Conservation (phyloP, 2,797 vertebrate genomes). For the Muscicapa comitata region DNA sequence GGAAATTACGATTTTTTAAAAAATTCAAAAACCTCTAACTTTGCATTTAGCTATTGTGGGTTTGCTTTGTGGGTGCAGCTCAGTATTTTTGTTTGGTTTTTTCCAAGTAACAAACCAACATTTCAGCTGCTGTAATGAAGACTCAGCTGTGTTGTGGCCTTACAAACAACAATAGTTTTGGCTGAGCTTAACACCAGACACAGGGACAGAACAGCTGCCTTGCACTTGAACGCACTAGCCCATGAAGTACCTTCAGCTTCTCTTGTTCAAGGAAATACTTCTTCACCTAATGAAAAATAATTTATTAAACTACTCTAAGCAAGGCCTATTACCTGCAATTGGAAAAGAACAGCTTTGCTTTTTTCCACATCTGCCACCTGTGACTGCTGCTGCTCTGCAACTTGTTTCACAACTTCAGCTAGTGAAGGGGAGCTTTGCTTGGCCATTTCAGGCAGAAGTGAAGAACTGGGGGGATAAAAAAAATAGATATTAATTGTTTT, state of each 20-base stretch:
- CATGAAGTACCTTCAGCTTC: not conserved
- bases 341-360: conserved; percentile 57
- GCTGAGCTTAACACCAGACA: not conserved
- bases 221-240: not conserved
- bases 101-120: not conserved
- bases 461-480: not conserved
- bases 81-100: not conserved
- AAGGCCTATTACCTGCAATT: conserved; percentile 69
- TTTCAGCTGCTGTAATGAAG: not conserved
- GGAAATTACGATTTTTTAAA: not conserved
- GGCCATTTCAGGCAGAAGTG: conserved; percentile 27
- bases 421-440: conserved; percentile 52
- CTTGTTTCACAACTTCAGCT: conserved; percentile 65
- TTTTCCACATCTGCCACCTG: conserved; percentile 72
- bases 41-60: not conserved
- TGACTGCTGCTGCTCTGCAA: conserved; percentile 71
- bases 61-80: not conserved
- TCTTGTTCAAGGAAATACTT: not conserved
- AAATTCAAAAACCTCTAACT: not conserved
- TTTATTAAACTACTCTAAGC: not conserved
- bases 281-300: not conserved
- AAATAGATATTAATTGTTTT: not conserved
- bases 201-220: not conserved
- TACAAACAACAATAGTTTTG: not conserved
- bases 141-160: not conserved